These are phyloP conservation scores for Phainopepla nitens DNA, from an alignment of 2,113 vertebrate genomes.

Conservation along the genomic window DNA sequence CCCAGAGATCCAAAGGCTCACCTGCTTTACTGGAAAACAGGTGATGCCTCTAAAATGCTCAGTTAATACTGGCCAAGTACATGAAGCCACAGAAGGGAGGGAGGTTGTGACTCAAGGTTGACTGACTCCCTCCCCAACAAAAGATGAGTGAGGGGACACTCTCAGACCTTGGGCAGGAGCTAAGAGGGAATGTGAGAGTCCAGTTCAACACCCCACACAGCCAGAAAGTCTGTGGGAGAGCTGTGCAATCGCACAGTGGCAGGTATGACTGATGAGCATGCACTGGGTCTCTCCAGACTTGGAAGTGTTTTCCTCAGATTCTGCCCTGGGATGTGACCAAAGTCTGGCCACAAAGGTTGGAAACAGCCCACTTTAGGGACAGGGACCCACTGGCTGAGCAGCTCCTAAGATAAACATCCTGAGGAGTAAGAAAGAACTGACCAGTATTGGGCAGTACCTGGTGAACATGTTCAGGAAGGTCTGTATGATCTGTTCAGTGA, in stretches of 20 bases:
- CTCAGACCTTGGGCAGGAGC: neutral
- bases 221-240: neutral
- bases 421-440: neutral
- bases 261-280: rapidly evolving
- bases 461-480: conserved; percentile 99
- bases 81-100: neutral
- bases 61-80: neutral
- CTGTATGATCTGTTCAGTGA: conserved; percentile 97
- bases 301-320: neutral
- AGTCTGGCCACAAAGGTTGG: neutral
- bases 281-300: neutral
- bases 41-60: neutral
- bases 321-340: neutral
- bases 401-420: neutral
- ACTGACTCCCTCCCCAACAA: neutral
- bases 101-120: neutral
- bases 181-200: rapidly evolving
- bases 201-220: neutral
- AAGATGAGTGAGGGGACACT: neutral
- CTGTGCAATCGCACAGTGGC: neutral
- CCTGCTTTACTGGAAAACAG: neutral
- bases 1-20: neutral
- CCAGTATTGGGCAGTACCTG: conserved; percentile 71
- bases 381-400: neutral
- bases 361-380: neutral